Base-by-base conservation (phyloP, 1,140 invertebrate species). In the Zaprionus ghesquierei region DNA sequence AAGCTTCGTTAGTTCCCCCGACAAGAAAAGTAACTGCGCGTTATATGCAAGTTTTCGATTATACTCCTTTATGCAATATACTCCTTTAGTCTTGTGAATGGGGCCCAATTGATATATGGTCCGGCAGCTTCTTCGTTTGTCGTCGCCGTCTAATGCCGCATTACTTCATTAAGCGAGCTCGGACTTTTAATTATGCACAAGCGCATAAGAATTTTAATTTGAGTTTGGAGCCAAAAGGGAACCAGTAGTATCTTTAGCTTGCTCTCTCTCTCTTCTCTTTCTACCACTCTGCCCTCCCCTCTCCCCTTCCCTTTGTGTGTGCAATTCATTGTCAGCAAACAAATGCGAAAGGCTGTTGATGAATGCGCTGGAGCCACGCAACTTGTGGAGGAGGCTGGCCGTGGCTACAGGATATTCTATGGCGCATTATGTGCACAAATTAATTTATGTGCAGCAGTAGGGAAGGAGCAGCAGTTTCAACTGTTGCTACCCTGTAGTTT, bases 301-400 rank as follows among this genome's bases (percentile, higher is more conserved):
- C 10, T 25, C 5, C 27, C 27, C 29, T n/a, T n/a, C n/a, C n/a
- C n/a, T n/a, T n/a, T 27, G 15, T 73, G 65, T 79, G 79, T 71
- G 84, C 89, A 90, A 90, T 90, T 90, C 84, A 90, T 91, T 90
- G 89, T 90, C 89, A 90, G 89, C 89, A 87, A 91, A 87, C 81
- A 91, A 91, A 89, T 91, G 74, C 81, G 85, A 81, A 35, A 41
- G 50, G 35, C 63, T 53, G 56, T 73, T 91, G 89, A 91, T 91
- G 89, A 87, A 91, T 91, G 89, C 89, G 25, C 61, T 23, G 23
- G 55, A 65, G 69, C 86, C 89, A 91, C 89, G 89, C 89, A 84
- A 84, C 78, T 74, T 41, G 35, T 15, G 75, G 68, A 66, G 64
- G 61, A 54, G 77, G 20, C 33, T 27, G 27, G 15, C 12, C 23